A percentile compares a stretch with the other conserved stretches of the same genome.
Conservation (phyloP, 2,113 vertebrate genomes). For the Limanda limanda region DNA sequence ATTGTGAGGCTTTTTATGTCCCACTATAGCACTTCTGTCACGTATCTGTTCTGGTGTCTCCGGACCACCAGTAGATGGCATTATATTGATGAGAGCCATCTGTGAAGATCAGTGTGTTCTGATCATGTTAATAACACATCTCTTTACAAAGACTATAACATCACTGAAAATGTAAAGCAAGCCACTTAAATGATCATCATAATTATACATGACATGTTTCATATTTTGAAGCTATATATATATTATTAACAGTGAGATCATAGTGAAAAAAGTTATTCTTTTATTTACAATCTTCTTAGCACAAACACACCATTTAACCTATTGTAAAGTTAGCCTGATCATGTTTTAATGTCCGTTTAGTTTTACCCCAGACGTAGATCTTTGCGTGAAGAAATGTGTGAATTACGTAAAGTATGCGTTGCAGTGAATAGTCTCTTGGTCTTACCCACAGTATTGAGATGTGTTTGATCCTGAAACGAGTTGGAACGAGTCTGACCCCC, state of each 20-base stretch:
- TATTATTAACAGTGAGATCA: constrained; percentile 27
- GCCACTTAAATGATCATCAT: constrained; percentile 22
- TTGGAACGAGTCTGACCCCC: constrained; percentile 78
- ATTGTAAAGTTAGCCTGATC: not conserved
- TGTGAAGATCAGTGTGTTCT: constrained; percentile 16
- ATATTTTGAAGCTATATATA: constrained; percentile 47
- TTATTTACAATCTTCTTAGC: constrained; percentile 21
- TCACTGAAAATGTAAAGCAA: constrained; percentile 35
- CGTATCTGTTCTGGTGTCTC: constrained; percentile 7
- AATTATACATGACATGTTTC: constrained; percentile 10
- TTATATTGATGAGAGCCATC: constrained; percentile 36
- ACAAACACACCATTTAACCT: not conserved
- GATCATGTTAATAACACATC: too few relatives aligned
- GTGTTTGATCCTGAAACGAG: constrained; percentile 79
- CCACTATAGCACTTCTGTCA: not conserved
- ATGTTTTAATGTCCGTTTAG: not conserved
- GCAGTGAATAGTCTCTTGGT: constrained; percentile 52
- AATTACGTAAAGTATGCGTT: constrained; percentile 14
- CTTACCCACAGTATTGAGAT: constrained; percentile 67
- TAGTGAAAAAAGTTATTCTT: constrained; percentile 27
- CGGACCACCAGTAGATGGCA: constrained; percentile 57
- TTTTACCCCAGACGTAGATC: not conserved
- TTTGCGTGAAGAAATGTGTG: constrained; percentile 9
- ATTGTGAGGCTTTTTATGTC: too few relatives aligned
- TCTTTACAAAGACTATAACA: constrained; percentile 32